A percentile compares a stretch with the other conserved stretches of the same genome.
phyloP scores from a whole-genome alignment of 2,113 vertebrate species.

The Ctenodactylus gundi region DNA sequence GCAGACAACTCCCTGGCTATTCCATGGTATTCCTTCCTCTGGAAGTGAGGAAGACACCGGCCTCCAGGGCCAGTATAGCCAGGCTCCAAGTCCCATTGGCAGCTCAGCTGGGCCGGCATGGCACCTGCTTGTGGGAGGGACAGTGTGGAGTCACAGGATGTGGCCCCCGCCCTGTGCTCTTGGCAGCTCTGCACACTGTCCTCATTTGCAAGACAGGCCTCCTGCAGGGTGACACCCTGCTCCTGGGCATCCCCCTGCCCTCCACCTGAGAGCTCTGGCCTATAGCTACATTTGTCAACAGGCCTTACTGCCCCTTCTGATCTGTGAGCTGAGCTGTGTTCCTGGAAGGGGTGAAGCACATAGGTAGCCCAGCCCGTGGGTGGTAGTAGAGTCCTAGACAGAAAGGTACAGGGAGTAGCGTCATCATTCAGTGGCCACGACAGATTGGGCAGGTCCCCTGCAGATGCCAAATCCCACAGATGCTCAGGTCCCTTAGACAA shows the following conservation, averaged over 20 bases:
- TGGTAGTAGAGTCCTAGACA: background rate
- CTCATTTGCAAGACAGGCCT: background rate
- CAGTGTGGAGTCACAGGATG: background rate
- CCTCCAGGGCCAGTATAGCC: background rate
- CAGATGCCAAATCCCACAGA: background rate
- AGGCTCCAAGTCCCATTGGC: background rate
- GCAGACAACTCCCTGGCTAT: background rate
- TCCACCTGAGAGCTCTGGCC: background rate
- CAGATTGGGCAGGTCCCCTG: background rate
- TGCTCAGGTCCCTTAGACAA: background rate
- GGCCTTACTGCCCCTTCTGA: background rate
- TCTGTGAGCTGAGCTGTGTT: background rate
- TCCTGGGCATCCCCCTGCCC: background rate
- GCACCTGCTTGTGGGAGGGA: background rate
- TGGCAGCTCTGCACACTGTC: background rate
- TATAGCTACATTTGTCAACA: background rate
- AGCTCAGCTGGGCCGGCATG: background rate
- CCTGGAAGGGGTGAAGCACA: background rate
- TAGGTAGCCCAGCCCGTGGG: background rate
- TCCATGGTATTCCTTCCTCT: background rate
- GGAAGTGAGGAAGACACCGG: no score
- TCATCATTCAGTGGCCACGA: background rate
- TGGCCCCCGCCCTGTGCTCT: background rate
- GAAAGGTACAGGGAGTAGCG: background rate
- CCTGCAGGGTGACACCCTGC: background rate